Evolutionary conservation across 2,797 vertebrate genomes (phyloP).

Genomic region (Hydrolagus colliei): DNA sequence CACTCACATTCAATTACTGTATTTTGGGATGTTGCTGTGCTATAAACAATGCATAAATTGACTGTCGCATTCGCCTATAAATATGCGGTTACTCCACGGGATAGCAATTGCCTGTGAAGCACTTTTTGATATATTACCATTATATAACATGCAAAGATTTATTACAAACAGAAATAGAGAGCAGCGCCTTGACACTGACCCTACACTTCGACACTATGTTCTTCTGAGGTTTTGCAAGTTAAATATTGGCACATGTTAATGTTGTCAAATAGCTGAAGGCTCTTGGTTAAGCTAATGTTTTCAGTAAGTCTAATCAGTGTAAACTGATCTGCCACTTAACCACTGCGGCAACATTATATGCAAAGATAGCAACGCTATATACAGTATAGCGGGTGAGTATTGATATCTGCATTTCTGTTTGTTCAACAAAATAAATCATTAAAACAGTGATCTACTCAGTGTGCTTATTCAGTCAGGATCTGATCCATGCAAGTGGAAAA

Average conservation of each 20-base stretch:
- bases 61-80: too few species aligned
- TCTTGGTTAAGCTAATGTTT: background rate
- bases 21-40: too few species aligned
- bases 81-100: too few species aligned
- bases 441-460: background rate
- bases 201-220: background rate
- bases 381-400: background rate
- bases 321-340: slow-evolving; percentile 5
- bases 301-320: background rate
- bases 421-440: background rate
- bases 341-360: background rate
- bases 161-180: too few species aligned
- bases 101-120: too few species aligned
- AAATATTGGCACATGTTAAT: background rate
- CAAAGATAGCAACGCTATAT: background rate
- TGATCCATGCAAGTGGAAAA: too few species aligned
- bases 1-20: too few species aligned
- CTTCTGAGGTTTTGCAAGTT: background rate
- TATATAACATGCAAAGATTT: too few species aligned
- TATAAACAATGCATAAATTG: too few species aligned
- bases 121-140: too few species aligned
- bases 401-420: background rate
- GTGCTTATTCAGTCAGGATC: too few species aligned
- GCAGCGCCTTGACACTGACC: background rate
- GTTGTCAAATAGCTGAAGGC: background rate